Conservation (phyloP, 1,140 invertebrate species). For the Colletes latitarsis region DNA sequence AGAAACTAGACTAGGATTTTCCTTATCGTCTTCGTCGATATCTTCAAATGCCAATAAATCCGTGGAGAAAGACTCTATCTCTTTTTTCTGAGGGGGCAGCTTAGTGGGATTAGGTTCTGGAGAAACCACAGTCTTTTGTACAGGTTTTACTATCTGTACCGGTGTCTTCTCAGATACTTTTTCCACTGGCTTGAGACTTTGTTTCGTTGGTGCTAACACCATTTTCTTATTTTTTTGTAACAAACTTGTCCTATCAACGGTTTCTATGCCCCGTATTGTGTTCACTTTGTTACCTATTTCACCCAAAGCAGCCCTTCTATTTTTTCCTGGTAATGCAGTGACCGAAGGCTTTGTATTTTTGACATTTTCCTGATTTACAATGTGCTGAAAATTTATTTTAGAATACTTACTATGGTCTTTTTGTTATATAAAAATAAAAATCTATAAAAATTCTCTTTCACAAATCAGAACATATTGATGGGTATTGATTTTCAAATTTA, state of each 20-base stretch:
- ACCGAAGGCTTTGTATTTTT: slow-evolving; percentile 70
- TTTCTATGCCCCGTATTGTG: slow-evolving; percentile 62
- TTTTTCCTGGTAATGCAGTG: slow-evolving; percentile 58
- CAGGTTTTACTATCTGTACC: slow-evolving; percentile 68
- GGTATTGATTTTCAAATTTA: no score
- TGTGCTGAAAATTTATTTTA: slow-evolving; percentile 65
- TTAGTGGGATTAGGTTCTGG: slow-evolving; percentile 7
- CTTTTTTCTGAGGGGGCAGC: slow-evolving; percentile 40
- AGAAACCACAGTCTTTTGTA: slow-evolving; percentile 56
- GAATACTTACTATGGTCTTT: not conserved
- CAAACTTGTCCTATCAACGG: slow-evolving; percentile 68
- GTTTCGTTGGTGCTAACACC: slow-evolving; percentile 24
- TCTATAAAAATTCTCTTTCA: not conserved
- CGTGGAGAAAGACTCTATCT: slow-evolving; percentile 72
- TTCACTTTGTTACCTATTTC: slow-evolving; percentile 79
- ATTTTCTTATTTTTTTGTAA: slow-evolving; percentile 63
- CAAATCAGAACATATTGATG: no score
- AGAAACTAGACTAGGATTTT: slow-evolving; percentile 89
- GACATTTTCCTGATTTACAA: slow-evolving; percentile 76
- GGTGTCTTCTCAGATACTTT: slow-evolving; percentile 66
- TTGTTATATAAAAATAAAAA: no score
- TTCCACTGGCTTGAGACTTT: slow-evolving; percentile 45
- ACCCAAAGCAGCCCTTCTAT: slow-evolving; percentile 74
- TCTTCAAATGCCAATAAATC: slow-evolving; percentile 81
- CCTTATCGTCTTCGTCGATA: slow-evolving; percentile 88